Base-by-base conservation (phyloP, 2,888 invertebrate genomes). In the Epinotia bilunana region DNA sequence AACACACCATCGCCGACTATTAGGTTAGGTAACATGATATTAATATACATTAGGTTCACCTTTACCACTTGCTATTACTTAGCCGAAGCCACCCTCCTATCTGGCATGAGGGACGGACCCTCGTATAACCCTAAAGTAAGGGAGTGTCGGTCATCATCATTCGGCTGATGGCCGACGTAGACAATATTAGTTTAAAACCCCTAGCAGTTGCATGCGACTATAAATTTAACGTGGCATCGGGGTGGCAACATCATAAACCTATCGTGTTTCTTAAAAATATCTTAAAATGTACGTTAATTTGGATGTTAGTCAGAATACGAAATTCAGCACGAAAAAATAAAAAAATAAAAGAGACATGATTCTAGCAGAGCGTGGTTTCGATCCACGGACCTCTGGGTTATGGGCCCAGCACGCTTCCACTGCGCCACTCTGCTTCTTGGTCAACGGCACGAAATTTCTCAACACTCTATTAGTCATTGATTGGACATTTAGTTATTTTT, bases 321-420 rank as follows among this genome's bases (percentile, higher is more conserved):
- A 49, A 49, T 49, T 49, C 49, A 49, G 16, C 16, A n/a, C 4
- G 33, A 57, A 71, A 67, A 75, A 73, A 72, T 76, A 62, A 68
- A 73, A 57, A 43, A 62, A 2, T 39, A 55, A 63, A 68, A 39
- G 1, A 20, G 1, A 49, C 9, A 53, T 12, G 11, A 13, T 2
- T 55, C 28, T 96, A 96, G 96, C 96, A 96, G 96, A 96, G 96
- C 97, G 96, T 97, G 96, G 96, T 97, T 97, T 97, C 96, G 96
- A 96, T 97, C 96, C 96, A 97, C 97, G 97, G 97, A 97, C 96
- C 97, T 97, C 97, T 97, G 97, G 97, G 96, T 96, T 96, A 96
- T 96, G 96, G 96, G 96, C 96, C 96, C 95, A 95, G 95, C 95
- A 95, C 95, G 95, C 95, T 95, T 95, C 95, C 95, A 95, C 95